phyloP scores from a whole-genome alignment of 1,140 invertebrate genomes.

The Antheraea pernyi region DNA sequence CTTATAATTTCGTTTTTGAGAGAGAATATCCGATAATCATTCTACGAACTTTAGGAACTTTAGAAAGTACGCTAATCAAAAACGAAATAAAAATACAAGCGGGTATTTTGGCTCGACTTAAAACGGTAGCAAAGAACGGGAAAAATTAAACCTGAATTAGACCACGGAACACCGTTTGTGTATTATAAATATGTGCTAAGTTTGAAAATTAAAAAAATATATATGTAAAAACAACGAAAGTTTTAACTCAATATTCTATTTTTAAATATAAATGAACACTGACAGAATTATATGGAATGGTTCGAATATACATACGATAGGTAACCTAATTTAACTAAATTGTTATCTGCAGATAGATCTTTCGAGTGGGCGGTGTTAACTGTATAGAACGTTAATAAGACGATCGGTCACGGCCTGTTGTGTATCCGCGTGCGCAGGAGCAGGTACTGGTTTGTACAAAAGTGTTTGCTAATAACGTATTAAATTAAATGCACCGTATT shows the following conservation, averaged over 20 bases:
- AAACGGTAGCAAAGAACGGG: no score
- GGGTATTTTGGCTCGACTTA: no score
- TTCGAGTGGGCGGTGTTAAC: constrained; percentile 42
- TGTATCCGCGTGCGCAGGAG: constrained; percentile 16
- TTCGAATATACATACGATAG: background rate
- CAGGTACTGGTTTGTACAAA: constrained; percentile 20
- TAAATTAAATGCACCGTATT: background rate
- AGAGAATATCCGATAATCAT: no score
- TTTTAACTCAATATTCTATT: background rate
- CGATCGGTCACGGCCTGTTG: constrained; percentile 40
- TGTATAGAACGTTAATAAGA: constrained; percentile 44
- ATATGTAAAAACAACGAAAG: no score
- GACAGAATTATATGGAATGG: background rate
- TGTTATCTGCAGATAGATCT: constrained; percentile 1
- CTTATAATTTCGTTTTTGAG: no score
- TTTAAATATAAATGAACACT: background rate
- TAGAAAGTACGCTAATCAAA: no score
- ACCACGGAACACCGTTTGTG: no score
- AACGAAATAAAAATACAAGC: no score
- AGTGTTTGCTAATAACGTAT: constrained; percentile 7
- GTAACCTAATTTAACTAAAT: constrained; percentile 4
- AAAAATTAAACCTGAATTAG: no score
- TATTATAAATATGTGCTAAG: no score
- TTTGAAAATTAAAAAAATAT: no score
- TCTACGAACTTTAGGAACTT: no score